phyloP scores from a whole-genome alignment of 2,888 invertebrate genomes.

The Sialis fuliginosa region DNA sequence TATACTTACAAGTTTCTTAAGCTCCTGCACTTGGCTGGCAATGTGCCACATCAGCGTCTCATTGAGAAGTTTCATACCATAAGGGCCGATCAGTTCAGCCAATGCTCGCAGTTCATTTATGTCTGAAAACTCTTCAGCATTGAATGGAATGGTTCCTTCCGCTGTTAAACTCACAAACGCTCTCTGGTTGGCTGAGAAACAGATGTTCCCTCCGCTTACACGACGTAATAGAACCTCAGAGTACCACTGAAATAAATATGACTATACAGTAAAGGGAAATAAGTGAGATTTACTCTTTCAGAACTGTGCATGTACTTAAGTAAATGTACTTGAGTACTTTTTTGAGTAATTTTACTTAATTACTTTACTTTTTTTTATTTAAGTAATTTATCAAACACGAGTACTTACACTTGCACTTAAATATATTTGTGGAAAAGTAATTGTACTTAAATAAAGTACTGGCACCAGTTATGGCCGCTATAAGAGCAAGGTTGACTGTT shows the following conservation, averaged over 20 bases:
- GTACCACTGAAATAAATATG: constrained; percentile 28
- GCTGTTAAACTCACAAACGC: constrained; percentile 89
- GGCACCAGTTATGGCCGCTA: too few species aligned
- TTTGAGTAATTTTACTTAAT: too few species aligned
- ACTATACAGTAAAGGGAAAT: not conserved
- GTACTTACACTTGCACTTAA: too few species aligned
- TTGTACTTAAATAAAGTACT: too few species aligned
- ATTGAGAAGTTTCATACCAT: constrained; percentile 92
- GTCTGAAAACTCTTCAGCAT: constrained; percentile 96
- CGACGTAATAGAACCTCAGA: constrained; percentile 63
- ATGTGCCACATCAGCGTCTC: constrained; percentile 98
- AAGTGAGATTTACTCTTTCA: constrained; percentile 29
- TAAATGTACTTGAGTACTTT: too few species aligned
- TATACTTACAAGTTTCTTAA: constrained; percentile 56
- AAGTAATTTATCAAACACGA: too few species aligned
- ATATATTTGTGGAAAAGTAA: too few species aligned
- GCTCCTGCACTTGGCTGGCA: constrained; percentile 90
- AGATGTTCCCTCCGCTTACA: constrained; percentile 89
- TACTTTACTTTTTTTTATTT: too few species aligned
- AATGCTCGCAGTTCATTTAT: constrained; percentile 86
- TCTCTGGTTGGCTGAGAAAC: constrained; percentile 90
- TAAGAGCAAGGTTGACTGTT: too few species aligned
- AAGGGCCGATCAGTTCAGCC: constrained; percentile 94
- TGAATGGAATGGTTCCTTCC: constrained; percentile 84
- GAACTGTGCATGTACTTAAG: constrained; percentile 42